Conservation (phyloP, 2,113 vertebrate genomes). For the Rhinichthys klamathensis region DNA sequence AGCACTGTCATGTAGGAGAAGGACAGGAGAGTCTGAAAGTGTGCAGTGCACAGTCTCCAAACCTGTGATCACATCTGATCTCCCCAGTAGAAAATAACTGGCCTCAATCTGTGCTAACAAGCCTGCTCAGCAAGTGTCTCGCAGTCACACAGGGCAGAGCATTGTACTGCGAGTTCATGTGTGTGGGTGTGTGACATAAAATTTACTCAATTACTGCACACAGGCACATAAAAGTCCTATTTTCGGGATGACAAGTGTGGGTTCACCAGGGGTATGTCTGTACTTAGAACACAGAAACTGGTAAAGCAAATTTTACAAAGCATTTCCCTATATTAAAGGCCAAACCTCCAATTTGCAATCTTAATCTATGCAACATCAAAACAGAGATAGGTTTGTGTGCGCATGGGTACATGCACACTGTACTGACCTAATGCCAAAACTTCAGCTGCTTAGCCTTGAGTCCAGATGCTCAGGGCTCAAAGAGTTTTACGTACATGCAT, state of each 20-base stretch:
- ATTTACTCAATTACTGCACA: not conserved
- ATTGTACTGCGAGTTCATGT: not conserved
- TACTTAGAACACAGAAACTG: not conserved
- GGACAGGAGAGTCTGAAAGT: not conserved
- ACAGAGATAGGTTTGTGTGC: not conserved
- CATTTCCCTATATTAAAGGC: not conserved
- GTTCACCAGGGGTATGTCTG: not conserved
- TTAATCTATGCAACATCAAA: not conserved
- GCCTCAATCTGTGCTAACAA: constrained; percentile 33
- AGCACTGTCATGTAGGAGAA: not conserved
- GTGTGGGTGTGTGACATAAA: not conserved
- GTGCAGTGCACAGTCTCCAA: not conserved
- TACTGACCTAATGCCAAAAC: not conserved
- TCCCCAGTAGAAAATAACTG: constrained; percentile 42
- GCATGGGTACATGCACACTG: not conserved
- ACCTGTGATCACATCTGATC: constrained; percentile 30
- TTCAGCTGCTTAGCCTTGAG: constrained; percentile 3
- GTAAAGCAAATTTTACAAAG: not conserved
- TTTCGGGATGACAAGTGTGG: not conserved
- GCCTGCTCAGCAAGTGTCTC: constrained; percentile 29
- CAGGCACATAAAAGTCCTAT: not conserved
- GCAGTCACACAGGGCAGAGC: constrained; percentile 7
- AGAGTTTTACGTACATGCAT: not conserved
- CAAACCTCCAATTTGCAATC: not conserved
- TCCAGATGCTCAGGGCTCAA: not conserved